Evolutionary conservation across 2,113 vertebrate genomes (phyloP).

Genomic region (Nibea albiflora): DNA sequence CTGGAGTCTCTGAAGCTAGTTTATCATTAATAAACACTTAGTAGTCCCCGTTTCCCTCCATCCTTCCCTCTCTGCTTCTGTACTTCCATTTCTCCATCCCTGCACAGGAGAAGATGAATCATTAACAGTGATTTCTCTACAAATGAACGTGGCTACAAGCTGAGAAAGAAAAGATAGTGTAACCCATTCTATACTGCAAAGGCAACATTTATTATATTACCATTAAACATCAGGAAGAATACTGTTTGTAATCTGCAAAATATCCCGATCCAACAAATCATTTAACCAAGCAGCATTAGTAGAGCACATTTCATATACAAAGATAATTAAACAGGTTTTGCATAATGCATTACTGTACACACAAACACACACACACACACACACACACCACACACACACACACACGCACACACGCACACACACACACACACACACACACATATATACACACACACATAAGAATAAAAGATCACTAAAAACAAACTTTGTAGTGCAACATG

Average conservation of each 20-base stretch:
- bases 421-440: no score
- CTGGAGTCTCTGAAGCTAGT: constrained; percentile 63
- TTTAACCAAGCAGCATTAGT: not conserved
- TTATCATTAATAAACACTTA: constrained; percentile 80
- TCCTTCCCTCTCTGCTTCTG: constrained; percentile 20
- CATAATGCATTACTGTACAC: not conserved
- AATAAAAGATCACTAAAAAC: no score
- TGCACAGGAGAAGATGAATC: constrained; percentile 46
- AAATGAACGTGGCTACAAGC: constrained; percentile 31
- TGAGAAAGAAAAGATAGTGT: constrained; percentile 5
- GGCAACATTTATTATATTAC: not conserved
- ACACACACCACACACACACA: no score
- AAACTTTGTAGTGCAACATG: no score
- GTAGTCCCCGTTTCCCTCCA: constrained; percentile 56
- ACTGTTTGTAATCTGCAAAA: not conserved
- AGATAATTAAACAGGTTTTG: constrained; percentile 8
- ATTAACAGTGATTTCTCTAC: constrained; percentile 45
- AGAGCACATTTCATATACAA: not conserved
- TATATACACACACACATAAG: no score
- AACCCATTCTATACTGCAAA: not conserved
- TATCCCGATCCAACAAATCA: not conserved
- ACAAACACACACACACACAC: no score
- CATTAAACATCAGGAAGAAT: constrained; percentile 6
- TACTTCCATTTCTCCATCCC: constrained; percentile 34
- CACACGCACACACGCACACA: no score